Conservation (phyloP, 2,797 vertebrate species). For the Pachyuromys duprasi region DNA sequence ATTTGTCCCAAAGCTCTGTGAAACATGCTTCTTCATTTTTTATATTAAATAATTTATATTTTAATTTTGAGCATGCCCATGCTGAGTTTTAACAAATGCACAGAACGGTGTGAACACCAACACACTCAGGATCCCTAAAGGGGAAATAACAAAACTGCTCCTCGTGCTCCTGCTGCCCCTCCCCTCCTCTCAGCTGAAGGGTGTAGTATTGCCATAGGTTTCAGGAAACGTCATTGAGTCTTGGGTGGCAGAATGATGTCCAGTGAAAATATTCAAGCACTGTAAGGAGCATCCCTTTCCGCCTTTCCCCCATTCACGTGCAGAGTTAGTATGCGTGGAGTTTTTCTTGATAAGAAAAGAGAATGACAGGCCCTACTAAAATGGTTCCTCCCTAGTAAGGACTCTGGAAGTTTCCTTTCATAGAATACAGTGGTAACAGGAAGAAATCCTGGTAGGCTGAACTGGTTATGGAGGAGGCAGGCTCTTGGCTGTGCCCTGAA, state of each 20-base stretch:
- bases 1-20: background rate
- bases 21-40: background rate
- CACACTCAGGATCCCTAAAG: background rate
- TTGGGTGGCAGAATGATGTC: background rate
- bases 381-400: background rate
- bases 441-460: background rate
- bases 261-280: background rate
- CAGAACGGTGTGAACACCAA: background rate
- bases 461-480: background rate
- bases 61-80: background rate
- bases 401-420: background rate
- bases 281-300: background rate
- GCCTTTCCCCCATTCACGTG: background rate
- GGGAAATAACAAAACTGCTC: background rate
- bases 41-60: background rate
- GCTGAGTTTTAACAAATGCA: conserved; percentile 33
- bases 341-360: background rate
- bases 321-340: background rate
- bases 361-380: background rate
- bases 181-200: background rate
- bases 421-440: background rate
- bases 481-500: background rate
- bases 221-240: background rate
- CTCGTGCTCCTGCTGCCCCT: background rate
- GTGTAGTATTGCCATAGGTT: background rate